phyloP scores from a whole-genome alignment of 2,797 vertebrate species.

The Gymnopithys bicolor region DNA sequence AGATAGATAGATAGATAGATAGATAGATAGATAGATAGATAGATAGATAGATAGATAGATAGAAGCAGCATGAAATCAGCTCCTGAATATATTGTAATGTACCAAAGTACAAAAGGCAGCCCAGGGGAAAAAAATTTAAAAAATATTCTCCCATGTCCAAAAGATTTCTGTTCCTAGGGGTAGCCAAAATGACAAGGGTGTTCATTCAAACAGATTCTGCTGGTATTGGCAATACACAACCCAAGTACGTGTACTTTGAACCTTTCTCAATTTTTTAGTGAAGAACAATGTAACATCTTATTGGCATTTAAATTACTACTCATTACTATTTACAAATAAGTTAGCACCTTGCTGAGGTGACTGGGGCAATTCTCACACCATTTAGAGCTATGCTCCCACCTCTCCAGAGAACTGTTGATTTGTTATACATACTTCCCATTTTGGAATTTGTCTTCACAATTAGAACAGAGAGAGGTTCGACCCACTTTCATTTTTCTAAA shows the following conservation, averaged over 20 bases:
- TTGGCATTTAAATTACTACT: slow-evolving; percentile 3
- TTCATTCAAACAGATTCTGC: neutral
- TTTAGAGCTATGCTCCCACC: neutral
- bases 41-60: neutral
- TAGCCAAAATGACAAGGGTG: neutral
- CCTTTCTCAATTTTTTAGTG: neutral
- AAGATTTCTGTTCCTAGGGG: neutral
- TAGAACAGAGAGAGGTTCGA: slow-evolving; percentile 25
- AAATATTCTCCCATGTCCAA: neutral
- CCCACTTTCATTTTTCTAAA: slow-evolving; percentile 15
- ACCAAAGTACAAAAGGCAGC: neutral
- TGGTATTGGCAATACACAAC: neutral
- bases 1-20: neutral
- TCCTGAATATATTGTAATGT: neutral
- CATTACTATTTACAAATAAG: neutral
- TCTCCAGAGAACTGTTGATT: slow-evolving; percentile 8
- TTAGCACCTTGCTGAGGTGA: neutral
- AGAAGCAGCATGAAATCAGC: neutral
- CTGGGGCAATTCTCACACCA: neutral
- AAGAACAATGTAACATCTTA: neutral
- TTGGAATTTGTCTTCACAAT: slow-evolving; percentile 10
- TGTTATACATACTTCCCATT: neutral
- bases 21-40: neutral
- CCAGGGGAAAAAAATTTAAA: neutral
- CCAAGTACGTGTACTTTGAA: neutral